phyloP scores from a whole-genome alignment of 2,113 vertebrate genomes.

The Upupa epops region DNA sequence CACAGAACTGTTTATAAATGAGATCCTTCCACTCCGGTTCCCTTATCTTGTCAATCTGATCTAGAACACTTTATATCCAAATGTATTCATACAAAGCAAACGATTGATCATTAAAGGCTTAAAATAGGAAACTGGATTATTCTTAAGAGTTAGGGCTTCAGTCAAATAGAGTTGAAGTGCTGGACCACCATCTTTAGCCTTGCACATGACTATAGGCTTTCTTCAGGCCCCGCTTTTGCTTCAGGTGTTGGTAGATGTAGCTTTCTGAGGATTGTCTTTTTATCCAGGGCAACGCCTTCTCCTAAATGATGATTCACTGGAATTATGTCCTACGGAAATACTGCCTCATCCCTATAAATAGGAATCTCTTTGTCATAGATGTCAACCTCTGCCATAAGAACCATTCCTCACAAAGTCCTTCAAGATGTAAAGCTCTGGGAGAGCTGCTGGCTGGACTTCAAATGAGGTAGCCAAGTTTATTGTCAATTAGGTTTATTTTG shows the following conservation, averaged over 20 bases:
- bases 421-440: background rate
- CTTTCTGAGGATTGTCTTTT: background rate
- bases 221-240: background rate
- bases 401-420: background rate
- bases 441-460: background rate
- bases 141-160: background rate
- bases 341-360: background rate
- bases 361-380: background rate
- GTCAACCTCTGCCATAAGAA: background rate
- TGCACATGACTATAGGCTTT: background rate
- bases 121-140: background rate
- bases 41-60: background rate
- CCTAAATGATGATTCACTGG: background rate
- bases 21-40: background rate
- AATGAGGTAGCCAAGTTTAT: background rate
- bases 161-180: background rate
- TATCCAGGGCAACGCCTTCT: background rate
- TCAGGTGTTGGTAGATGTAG: background rate
- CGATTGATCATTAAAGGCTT: background rate
- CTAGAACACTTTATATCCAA: background rate
- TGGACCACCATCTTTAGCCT: background rate
- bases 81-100: background rate
- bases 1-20: background rate
- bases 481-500: background rate
- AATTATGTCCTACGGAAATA: background rate